A percentile compares a stretch with the other conserved stretches of the same genome.
phyloP scores from a whole-genome alignment of 2,797 vertebrate species.

The Helostoma temminkii region DNA sequence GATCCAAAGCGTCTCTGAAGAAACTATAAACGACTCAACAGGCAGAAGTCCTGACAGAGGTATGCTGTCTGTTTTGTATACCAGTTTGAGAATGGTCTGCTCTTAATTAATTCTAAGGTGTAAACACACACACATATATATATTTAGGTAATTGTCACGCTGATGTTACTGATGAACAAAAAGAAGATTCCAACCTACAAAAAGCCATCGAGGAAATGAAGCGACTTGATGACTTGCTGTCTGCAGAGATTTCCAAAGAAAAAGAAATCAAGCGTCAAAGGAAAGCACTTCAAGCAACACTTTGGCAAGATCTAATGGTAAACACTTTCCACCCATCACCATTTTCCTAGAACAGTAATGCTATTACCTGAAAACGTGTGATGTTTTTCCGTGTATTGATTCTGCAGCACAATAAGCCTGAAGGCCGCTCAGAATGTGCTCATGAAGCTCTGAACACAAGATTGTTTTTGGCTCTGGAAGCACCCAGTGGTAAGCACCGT shows the following conservation, averaged over 20 bases:
- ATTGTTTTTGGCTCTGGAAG: slow-evolving; percentile 85
- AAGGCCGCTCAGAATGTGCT: slow-evolving; percentile 70
- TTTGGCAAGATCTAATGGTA: slow-evolving; percentile 91
- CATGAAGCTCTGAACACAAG: slow-evolving; percentile 89
- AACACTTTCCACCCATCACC: slow-evolving; percentile 9
- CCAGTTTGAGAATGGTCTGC: not conserved
- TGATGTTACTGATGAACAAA: slow-evolving; percentile 68
- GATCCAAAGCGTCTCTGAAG: slow-evolving; percentile 30
- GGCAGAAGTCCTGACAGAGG: slow-evolving; percentile 36
- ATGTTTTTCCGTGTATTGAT: slow-evolving; percentile 17
- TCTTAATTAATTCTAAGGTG: no score
- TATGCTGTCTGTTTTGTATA: slow-evolving; percentile 19
- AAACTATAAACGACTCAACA: slow-evolving; percentile 11
- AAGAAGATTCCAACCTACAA: slow-evolving; percentile 78
- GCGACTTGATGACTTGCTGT: slow-evolving; percentile 88
- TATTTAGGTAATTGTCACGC: slow-evolving; percentile 37
- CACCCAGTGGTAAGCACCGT: slow-evolving; percentile 62
- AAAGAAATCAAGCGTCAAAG: slow-evolving; percentile 86
- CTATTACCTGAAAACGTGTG: not conserved
- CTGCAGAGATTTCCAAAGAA: slow-evolving; percentile 79
- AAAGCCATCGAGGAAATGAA: slow-evolving; percentile 88
- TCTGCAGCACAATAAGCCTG: slow-evolving; percentile 68
- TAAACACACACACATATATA: no score
- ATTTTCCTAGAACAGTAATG: not conserved
- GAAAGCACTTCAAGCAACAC: slow-evolving; percentile 83